phyloP scores from a whole-genome alignment of 2,113 vertebrate genomes.

The Baryphthengus martii region DNA sequence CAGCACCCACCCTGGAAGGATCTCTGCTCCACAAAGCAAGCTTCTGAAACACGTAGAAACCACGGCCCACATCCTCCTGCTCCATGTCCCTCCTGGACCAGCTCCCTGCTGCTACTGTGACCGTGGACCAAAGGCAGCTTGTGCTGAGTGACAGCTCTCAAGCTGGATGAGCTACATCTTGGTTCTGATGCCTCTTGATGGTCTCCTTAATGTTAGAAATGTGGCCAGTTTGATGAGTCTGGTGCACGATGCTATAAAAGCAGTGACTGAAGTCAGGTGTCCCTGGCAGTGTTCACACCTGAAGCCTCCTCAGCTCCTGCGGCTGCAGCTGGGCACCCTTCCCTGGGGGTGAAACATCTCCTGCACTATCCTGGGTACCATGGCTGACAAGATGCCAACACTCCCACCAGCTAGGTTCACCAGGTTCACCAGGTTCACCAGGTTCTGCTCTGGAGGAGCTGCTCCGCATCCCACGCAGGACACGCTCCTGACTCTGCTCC shows the following conservation, averaged over 20 bases:
- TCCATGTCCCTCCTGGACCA: not conserved
- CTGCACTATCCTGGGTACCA: accelerated
- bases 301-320: not conserved
- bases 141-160: not conserved
- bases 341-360: not conserved
- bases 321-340: too few species aligned
- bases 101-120: not conserved
- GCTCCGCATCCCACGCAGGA: not conserved
- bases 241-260: not conserved
- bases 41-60: accelerated
- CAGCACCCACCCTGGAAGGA: too few species aligned
- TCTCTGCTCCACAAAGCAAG: not conserved
- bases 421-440: too few species aligned
- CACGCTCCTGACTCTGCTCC: not conserved
- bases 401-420: not conserved
- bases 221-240: not conserved
- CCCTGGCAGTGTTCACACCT: accelerated
- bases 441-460: not conserved
- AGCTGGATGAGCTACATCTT: not conserved
- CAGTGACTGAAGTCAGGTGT: not conserved
- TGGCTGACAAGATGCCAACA: not conserved
- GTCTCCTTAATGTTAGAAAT: not conserved
- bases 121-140: not conserved
- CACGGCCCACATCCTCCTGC: accelerated
- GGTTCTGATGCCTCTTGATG: not conserved